phyloP scores from a whole-genome alignment of 2,888 invertebrate genomes.

The Adineta ricciae region DNA sequence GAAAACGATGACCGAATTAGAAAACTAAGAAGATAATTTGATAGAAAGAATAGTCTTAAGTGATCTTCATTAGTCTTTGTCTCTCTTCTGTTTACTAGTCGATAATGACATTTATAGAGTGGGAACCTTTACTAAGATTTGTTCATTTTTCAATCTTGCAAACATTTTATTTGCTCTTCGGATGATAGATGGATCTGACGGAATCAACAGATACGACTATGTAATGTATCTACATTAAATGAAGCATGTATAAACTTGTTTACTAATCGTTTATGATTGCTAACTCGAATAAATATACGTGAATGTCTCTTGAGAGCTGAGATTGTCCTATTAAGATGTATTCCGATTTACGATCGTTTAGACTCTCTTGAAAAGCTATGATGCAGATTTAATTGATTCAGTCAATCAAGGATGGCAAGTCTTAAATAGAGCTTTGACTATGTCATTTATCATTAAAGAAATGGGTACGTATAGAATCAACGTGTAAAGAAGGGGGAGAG shows the following conservation, averaged over 20 bases:
- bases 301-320: background rate
- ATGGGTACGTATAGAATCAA: background rate
- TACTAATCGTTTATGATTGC: background rate
- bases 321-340: background rate
- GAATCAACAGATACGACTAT: background rate
- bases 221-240: background rate
- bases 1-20: background rate
- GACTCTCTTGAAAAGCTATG: background rate
- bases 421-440: background rate
- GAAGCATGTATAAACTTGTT: background rate
- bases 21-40: background rate
- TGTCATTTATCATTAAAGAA: background rate
- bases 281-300: background rate
- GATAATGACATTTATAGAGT: background rate
- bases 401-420: background rate
- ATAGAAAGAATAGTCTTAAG: background rate
- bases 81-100: background rate
- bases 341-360: background rate
- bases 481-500: background rate
- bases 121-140: background rate
- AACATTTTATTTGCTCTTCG: background rate
- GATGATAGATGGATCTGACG: background rate
- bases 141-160: background rate
- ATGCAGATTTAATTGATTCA: background rate
- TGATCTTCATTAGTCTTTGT: background rate